These are phyloP conservation scores for Trichonephila clavipes DNA, from an alignment of 1,140 invertebrate species.

Conservation along the genomic window DNA sequence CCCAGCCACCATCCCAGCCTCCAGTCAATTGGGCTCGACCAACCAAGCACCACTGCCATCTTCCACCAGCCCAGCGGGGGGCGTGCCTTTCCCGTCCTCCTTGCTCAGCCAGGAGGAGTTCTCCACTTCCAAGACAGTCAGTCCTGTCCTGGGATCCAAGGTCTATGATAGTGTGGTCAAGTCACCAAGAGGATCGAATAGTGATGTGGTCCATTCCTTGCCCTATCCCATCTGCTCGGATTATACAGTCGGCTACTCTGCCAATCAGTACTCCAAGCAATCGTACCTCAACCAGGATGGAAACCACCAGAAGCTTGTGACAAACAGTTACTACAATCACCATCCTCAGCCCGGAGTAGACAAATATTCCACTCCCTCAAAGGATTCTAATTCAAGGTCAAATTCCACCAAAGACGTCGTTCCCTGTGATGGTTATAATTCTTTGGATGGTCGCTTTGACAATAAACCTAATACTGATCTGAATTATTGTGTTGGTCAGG, in stretches of 20 bases:
- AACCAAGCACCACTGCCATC: conserved; percentile 53
- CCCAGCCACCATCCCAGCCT: conserved; percentile 80
- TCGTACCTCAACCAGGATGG: conserved; percentile 46
- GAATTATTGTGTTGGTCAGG: conserved; percentile 27
- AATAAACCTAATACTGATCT: conserved; percentile 23
- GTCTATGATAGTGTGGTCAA: conserved; percentile 16
- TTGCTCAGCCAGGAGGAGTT: conserved; percentile 62
- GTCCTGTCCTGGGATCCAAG: neutral
- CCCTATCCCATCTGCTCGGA: conserved; percentile 57
- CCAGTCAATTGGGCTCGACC: conserved; percentile 21
- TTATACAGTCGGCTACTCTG: conserved; percentile 52
- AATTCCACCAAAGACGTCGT: conserved; percentile 44
- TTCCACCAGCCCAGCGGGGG: conserved; percentile 61
- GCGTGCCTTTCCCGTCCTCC: conserved; percentile 65
- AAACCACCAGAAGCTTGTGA: conserved; percentile 45
- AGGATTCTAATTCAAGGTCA: neutral
- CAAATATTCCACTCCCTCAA: neutral
- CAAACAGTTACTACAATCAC: conserved; percentile 47
- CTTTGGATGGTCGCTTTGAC: conserved; percentile 22
- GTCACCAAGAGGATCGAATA: neutral
- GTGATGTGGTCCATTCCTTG: conserved; percentile 58
- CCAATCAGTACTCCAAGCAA: conserved; percentile 33
- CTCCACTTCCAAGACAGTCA: conserved; percentile 14
- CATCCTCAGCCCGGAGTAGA: conserved; percentile 6
- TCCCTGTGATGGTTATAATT: conserved; percentile 33